Evolutionary conservation across 2,797 vertebrate genomes (phyloP), one percentile per base, ranked within the genome.

Genomic region (Manis crassicaudata): DNA sequence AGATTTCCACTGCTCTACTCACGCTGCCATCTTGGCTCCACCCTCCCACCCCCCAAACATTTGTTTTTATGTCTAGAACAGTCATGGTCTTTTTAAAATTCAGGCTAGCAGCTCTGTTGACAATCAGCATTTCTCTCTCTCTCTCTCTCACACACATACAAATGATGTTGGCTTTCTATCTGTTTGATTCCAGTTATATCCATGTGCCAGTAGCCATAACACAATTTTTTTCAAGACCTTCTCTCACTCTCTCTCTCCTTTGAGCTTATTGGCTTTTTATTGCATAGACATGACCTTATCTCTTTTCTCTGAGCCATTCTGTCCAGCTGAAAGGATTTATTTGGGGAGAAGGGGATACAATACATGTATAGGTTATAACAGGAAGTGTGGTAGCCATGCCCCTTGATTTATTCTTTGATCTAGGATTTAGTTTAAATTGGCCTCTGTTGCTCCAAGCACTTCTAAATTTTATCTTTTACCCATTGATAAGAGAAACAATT

Each of bases 381-480:
- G 85, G 29, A 16, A 9, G 21, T 52, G 12, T 73, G 67, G 58
- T 56, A 50, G 56, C 46, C 70, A 91, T 11, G 35, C 3, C 62
- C 54, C 5, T 83, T 35, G n/a, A 68, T 12, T 81, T 72, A 73
- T 68, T 81, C 7, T 73, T 91, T 58, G 20, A 52, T 29, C 37
- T 18, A 79, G 58, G 25, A 32, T 5, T 62, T 32, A 80, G n/a
- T 65, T 88, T 91, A 58, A 77, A 72, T 35, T 83, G 35, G 7
- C 46, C 27, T 54, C n/a, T 73, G 40, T 73, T 68, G 25, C 35
- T 62, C 54, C 76, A 29, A 43, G 7, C 14, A 46, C 46, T 90
- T 76, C 54, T 77, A n/a, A 83, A 84, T 58, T 94, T 96, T 79
- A 70, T 72, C 50, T 60, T 88, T 88, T 85, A 52, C 32, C 75